Percentiles rank a stretch among this genome's conserved stretches.
Evolutionary conservation across 2,113 vertebrate species (phyloP).

Genomic region (Mugil cephalus): DNA sequence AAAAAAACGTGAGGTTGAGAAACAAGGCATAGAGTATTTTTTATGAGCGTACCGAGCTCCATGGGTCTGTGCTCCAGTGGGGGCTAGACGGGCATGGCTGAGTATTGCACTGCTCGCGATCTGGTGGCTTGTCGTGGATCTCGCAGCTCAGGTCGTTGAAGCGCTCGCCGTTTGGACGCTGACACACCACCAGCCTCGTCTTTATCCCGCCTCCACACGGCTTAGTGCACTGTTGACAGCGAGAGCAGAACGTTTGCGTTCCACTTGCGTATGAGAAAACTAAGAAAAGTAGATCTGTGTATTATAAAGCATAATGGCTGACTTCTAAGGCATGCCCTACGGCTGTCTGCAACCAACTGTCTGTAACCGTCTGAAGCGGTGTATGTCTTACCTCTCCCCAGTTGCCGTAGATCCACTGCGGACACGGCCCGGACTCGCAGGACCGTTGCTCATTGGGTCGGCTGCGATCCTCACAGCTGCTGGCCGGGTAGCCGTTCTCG

Average conservation of each 20-base stretch:
- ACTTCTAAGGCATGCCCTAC: too few species aligned
- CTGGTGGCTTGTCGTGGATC: slow-evolving; percentile 96
- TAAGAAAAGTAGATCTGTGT: neutral
- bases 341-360: too few species aligned
- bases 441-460: slow-evolving; percentile 92
- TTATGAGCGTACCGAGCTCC: slow-evolving; percentile 98
- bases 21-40: slow-evolving; percentile 73
- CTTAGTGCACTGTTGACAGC: slow-evolving; percentile 89
- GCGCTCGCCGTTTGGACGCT: slow-evolving; percentile 92
- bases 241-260: slow-evolving; percentile 27
- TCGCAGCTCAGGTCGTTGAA: slow-evolving; percentile 98
- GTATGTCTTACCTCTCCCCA: slow-evolving; percentile 79
- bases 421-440: slow-evolving; percentile 95
- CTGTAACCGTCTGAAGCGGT: too few species aligned
- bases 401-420: slow-evolving; percentile 94
- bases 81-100: slow-evolving; percentile 91
- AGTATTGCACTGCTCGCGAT: slow-evolving; percentile 96
- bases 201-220: slow-evolving; percentile 92
- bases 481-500: slow-evolving; percentile 92
- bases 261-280: neutral
- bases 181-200: slow-evolving; percentile 95
- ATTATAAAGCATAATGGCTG: neutral
- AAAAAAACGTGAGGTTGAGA: slow-evolving; percentile 56
- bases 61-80: slow-evolving; percentile 93
- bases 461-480: slow-evolving; percentile 90